Evolutionary conservation across 2,113 vertebrate species (phyloP), one percentile per base, ranked within the genome.

Genomic region (Heterotilapia buettikoferi): DNA sequence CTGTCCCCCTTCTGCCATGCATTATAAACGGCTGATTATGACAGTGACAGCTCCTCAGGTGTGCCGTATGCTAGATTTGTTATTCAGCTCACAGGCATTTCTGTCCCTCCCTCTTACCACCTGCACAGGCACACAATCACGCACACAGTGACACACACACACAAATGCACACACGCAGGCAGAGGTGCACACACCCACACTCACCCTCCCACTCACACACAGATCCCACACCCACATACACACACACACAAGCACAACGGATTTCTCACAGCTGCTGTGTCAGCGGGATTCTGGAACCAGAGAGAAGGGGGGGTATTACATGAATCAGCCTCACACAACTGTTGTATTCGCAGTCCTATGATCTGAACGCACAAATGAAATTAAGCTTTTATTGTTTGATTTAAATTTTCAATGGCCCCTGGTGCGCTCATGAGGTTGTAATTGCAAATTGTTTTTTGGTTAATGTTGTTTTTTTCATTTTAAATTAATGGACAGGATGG

Each of bases 201-300:
- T 78, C 84, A 84, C n/a, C 50, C 80, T 45, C 85, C 79, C 36
- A 59, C 76, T 82, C 33, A 24, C 14, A 29, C 79, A 45, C 9
- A 68, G 40, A 40, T 29, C 59, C 7, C 76, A 56, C 50, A 29
- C 50, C 52, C 76, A 84, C 53, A 24, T 47, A 54, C 31, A 66
- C 29, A 61, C 85, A 53, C 45, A 83, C 38, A 36, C 73, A n/a
- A 80, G 9, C 90, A 85, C 50, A 47, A 80, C 45, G 90, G 83
- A 87, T 88, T 87, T 90, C 94, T 93, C 94, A 88, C 94, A 95
- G 94, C 95, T 96, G 96, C 94, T 95, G 93, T 93, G 94, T 96
- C 96, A 96, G 95, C 94, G 71, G 94, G 94, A 93, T 84, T 88
- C 92, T 59, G 90, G 86, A 86, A 84, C 86, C 73, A 79, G 85